Evolutionary conservation across 2,888 invertebrate species (phyloP), one percentile per base, ranked within the genome.

Genomic region (Andrena bucephala): DNA sequence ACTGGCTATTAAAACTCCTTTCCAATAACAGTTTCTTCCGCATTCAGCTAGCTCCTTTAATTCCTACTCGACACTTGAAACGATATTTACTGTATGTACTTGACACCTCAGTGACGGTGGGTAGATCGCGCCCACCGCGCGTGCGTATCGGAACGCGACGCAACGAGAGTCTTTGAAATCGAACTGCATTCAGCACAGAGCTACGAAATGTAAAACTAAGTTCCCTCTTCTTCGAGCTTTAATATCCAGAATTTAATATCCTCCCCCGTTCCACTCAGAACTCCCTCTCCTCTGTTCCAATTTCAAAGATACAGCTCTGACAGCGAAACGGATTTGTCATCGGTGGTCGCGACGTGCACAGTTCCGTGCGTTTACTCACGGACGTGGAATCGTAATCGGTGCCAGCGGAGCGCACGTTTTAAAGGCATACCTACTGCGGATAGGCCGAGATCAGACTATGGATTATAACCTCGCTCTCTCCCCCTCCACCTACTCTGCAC

Each of bases 391-490:
- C 48, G 54, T 31, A 42, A 29, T 16, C 36, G 27, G 65, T 52
- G 54, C 63, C 68, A 76, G 62, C 50, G 20, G 50, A 42, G 16
- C 54, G 33, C 63, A 59, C 72, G 54, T 80, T 80, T 79, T 59
- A 62, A 80, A 80, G 62, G 60, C 59, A 42, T 42, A 57, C 48
- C 63, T 67, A 72, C 29, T 33, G 66, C 33, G 66, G 42, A 67
- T 71, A 60, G 48, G 63, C 65, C 27, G 59, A 65, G 84, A 85
- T 84, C 81, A 77, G 85, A 84, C 75, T 84, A 81, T 81, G 85
- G 81, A 84, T 85, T 85, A 85, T 81, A 84, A 77, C 75, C 76
- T 81, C 81, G 69, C 71, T 75, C 73, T 65, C 81, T 68, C 81
- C 60, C 72, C 57, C 70, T 60, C 80, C 3, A 42, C 42, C 4